Base-by-base conservation (phyloP, 2,888 invertebrate species). In the Sericinus montela region DNA sequence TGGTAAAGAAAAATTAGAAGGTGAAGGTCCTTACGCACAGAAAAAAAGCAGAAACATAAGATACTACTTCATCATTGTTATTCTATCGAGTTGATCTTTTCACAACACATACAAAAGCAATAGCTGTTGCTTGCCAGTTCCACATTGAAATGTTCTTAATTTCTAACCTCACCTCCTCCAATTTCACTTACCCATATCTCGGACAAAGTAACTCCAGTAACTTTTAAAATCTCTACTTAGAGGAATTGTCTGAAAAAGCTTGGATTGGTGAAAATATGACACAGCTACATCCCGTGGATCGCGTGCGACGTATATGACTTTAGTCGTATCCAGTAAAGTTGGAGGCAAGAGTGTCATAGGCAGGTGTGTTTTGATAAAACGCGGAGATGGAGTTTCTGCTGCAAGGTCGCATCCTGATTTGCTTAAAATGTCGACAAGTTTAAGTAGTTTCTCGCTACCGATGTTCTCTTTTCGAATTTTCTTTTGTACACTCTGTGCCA, bases 241-340 rank as follows among this genome's bases (percentile, higher is more conserved):
- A 0, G 91, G 91, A 57, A 91, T 90, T 0, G 91, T 89, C 40
- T 82, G 83, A 35, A 46, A 45, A 19, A 61, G 46, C 30, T 46
- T 55, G 4, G 53, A 42, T 11, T 60, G 57, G 37, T 65, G 55
- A 67, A 92, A 95, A 67, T 89, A 94, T 0, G 95, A 95, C 0
- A 95, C 93, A 0, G 91, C 92, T 0, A 94, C 93, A 72, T 96
- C 95, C 72, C 94, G 93, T 0, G 95, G 94, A 77, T 95, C 94
- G 47, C 96, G 88, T 0, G 93, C 93, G 0, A 95, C 91, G 65
- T 95, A 96, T 43, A 96, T 90, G 0, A 62, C 59, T 91, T 93
- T 69, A 29, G 82, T 58, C 65, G 57, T 47, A 10, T 89, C 75
- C 55, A 91, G 66, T 5, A 92, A 71, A 60, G 86, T 81, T 0